Evolutionary conservation across 1,140 invertebrate genomes (phyloP).

Genomic region (Ceratina japonica): DNA sequence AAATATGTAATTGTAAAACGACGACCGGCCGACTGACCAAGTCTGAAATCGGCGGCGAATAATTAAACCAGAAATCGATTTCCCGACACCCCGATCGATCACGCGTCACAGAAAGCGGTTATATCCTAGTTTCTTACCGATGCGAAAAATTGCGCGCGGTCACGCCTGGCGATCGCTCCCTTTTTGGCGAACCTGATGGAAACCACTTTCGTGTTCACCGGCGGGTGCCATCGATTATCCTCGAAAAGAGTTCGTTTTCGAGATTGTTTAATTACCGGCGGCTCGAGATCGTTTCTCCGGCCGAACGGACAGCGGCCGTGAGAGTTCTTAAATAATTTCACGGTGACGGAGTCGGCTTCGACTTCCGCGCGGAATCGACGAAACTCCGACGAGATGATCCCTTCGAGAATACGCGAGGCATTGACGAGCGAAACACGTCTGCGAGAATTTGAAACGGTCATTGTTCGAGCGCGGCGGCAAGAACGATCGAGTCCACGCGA

Average conservation of each 20-base stretch:
- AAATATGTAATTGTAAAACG: not conserved
- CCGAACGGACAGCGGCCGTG: constrained; percentile 17
- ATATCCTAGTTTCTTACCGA: not conserved
- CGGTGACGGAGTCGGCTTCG: constrained; percentile 9
- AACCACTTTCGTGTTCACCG: not conserved
- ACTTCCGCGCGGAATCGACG: not conserved
- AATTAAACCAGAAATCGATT: constrained; percentile 55
- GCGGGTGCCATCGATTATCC: not conserved
- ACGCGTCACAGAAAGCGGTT: not conserved
- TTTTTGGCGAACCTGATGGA: not conserved
- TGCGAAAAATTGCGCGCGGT: constrained; percentile 13
- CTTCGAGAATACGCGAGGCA: not conserved
- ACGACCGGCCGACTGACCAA: too few relatives aligned
- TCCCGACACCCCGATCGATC: constrained; percentile 18
- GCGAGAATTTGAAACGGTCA: not conserved
- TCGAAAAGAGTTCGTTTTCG: too few relatives aligned
- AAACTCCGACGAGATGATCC: not conserved
- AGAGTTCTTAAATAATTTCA: constrained; percentile 36
- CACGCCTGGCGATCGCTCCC: not conserved
- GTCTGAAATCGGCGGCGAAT: constrained; percentile 37
- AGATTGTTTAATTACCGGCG: not conserved
- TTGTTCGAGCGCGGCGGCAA: constrained; percentile 11
- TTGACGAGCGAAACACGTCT: not conserved
- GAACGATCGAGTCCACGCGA: constrained; percentile 31
- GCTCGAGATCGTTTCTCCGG: constrained; percentile 16